Evolutionary conservation across 1,140 invertebrate genomes (phyloP), one percentile per base, ranked within the genome.

Genomic region (Drosophila mojavensis): DNA sequence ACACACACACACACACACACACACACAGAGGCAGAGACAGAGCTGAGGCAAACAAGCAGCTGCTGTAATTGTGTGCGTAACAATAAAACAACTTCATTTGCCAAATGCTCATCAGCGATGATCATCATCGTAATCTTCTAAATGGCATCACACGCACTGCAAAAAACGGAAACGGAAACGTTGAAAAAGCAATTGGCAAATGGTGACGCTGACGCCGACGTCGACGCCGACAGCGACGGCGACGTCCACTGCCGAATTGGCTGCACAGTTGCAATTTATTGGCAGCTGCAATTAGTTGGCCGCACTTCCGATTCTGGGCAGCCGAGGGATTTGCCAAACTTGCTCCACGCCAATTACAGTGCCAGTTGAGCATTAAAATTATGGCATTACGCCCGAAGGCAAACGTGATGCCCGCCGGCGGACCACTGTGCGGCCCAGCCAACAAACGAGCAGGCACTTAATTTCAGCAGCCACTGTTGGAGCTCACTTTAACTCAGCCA

Each of bases 161-260:
- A 65, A 76, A 76, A 66, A 68, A 43, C 83, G 83, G 83, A 86
- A 88, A 64, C 77, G 83, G 83, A 88, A 88, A 55, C 73, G 79
- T 41, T 80, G 84, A 64, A 79, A 88, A 89, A 83, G 83, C 83
- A 77, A 82, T 88, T 83, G 83, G 72, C 83, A 80, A 83, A 89
- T 86, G 73, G 72, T 50, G 26, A 55, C 36, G 62, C 15, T 9
- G 26, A 45, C 41, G 63, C 5, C 17, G 36, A 17, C 13, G 43
- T 1, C 20, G 17, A 55, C 26, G 62, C 11, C 6, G 26, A 45
- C 41, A 55, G 4, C 28, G 36, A 17, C 13, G 43, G 3, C 7
- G 6, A 9, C 15, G 20, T 24, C 20, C 20, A 24, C 20, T 24
- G 20, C 20, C 20, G 20, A 24, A 45, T 13, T n/a, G 13, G 28